A percentile compares a stretch with the other conserved stretches of the same genome.
These are phyloP conservation scores for Dinocampus coccinellae DNA, from an alignment of 2,888 invertebrate genomes.

Conservation along the genomic window DNA sequence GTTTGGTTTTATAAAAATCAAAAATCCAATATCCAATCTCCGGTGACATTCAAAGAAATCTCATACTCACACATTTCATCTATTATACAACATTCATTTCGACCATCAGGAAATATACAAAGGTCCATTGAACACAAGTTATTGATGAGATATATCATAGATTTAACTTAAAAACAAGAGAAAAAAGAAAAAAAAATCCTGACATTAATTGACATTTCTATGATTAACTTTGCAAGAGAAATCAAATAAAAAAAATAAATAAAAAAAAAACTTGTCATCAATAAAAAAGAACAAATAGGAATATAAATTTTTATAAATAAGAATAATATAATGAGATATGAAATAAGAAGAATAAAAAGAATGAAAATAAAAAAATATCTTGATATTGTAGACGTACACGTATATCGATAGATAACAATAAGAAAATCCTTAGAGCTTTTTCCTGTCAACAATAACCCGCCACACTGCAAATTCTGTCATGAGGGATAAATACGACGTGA, in stretches of 20 bases:
- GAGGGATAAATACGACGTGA: too few species aligned
- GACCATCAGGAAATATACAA: slow-evolving; percentile 13
- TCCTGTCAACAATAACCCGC: slow-evolving; percentile 19
- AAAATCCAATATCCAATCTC: slow-evolving; percentile 14
- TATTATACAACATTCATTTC: neutral
- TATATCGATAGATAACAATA: neutral
- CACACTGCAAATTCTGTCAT: slow-evolving; percentile 19
- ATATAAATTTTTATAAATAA: too few species aligned
- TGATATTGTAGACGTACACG: neutral
- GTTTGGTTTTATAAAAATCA: neutral
- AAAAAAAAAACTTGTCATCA: too few species aligned
- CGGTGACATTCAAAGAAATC: slow-evolving; percentile 7
- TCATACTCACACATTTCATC: neutral
- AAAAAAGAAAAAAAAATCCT: neutral
- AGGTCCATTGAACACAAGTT: neutral
- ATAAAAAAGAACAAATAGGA: too few species aligned
- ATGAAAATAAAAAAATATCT: neutral
- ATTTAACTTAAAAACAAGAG: neutral
- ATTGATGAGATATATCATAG: too few species aligned
- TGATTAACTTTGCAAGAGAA: too few species aligned
- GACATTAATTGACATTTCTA: too few species aligned
- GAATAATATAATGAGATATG: too few species aligned
- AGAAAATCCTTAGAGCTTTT: neutral
- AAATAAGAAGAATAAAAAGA: neutral
- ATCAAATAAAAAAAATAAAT: too few species aligned